Conservation (phyloP, 2,113 vertebrate species). For the Mesocricetus auratus region DNA sequence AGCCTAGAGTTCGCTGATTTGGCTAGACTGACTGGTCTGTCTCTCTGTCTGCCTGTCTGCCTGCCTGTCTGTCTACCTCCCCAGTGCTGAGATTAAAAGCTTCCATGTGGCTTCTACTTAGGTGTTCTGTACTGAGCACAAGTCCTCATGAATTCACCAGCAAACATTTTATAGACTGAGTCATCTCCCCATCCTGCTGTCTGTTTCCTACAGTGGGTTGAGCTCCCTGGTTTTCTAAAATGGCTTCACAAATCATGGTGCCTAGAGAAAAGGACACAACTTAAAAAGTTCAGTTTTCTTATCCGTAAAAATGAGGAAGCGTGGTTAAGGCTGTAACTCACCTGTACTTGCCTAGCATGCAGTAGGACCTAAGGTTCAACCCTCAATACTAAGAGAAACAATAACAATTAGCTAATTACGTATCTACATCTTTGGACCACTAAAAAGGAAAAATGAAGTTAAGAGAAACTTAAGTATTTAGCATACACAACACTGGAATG, state of each 20-base stretch:
- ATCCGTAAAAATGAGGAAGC: not conserved
- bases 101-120: not conserved
- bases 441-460: not conserved
- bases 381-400: not conserved
- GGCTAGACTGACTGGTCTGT: not conserved
- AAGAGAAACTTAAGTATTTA: slow-evolving; percentile 17
- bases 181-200: not conserved
- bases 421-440: not conserved
- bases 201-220: not conserved
- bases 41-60: not conserved
- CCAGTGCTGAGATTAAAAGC: not conserved
- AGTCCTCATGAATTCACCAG: not conserved
- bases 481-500: not conserved
- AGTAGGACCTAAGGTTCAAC: too few relatives aligned
- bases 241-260: not conserved
- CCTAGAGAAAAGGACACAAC: not conserved
- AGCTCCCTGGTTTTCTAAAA: not conserved
- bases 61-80: not conserved
- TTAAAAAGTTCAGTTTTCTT: slow-evolving; percentile 27
- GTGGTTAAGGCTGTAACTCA: too few relatives aligned
- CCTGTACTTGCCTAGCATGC: not conserved
- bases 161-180: not conserved
- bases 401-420: not conserved
- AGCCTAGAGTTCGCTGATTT: not conserved
- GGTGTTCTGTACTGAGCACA: too few relatives aligned